Conservation (phyloP, 1,140 invertebrate genomes). For the Argopecten irradians region DNA sequence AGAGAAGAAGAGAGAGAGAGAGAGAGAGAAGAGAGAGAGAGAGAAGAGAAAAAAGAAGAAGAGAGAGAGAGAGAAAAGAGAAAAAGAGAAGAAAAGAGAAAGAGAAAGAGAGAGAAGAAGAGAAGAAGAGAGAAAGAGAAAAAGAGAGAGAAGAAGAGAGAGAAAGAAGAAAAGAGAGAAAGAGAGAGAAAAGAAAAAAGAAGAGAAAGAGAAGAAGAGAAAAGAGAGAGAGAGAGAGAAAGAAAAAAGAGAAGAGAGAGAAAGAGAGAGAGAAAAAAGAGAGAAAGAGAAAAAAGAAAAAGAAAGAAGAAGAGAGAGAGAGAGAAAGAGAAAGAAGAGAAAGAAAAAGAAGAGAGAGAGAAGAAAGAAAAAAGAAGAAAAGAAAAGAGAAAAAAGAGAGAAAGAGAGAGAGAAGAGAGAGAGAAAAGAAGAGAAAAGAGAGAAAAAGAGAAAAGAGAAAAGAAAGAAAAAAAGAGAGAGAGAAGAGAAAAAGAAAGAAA, state of each 20-base stretch:
- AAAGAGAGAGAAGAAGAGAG: slow-evolving; percentile 28
- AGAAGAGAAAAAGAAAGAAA: slow-evolving; percentile 87
- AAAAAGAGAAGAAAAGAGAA: slow-evolving; percentile 30
- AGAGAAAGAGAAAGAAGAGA: slow-evolving; percentile 86
- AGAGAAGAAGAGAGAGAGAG: slow-evolving; percentile 79
- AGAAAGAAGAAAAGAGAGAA: slow-evolving; percentile 67
- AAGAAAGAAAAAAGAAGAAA: background rate
- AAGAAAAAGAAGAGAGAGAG: background rate
- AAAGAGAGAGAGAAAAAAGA: background rate
- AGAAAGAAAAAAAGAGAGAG: slow-evolving; percentile 78
- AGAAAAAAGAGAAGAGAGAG: background rate
- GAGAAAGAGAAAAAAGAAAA: background rate
- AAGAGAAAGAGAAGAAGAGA: background rate
- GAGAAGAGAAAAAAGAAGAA: slow-evolving; percentile 74
- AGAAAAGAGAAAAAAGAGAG: background rate
- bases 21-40: no score
- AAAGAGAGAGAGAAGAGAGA: background rate
- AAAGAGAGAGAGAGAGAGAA: background rate
- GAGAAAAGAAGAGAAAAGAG: background rate
- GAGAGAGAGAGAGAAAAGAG: slow-evolving; percentile 33
- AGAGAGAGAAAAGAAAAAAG: slow-evolving; percentile 71
- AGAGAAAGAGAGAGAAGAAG: background rate
- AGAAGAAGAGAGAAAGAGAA: background rate
- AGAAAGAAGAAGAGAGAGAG: slow-evolving; percentile 61
- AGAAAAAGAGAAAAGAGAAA: slow-evolving; percentile 83